Evolutionary conservation across 2,797 vertebrate genomes (phyloP).

Genomic region (Pitangus sulphuratus): DNA sequence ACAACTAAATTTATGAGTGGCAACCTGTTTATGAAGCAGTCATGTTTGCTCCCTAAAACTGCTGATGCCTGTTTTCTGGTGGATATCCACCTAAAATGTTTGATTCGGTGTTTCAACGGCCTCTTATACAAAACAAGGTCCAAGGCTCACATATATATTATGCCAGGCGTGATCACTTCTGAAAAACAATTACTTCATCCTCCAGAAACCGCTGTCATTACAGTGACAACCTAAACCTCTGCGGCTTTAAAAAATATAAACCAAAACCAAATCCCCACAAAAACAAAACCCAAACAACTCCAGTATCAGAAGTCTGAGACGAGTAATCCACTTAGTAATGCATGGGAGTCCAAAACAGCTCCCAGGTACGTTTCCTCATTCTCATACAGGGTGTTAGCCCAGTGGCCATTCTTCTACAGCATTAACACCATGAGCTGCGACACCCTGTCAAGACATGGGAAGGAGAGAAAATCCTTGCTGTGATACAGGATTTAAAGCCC

Average conservation of each 20-base stretch:
- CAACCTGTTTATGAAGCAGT: neutral
- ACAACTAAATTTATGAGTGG: neutral
- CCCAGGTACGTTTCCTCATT: neutral
- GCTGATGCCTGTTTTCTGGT: neutral
- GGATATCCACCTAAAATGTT: neutral
- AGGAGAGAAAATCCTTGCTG: neutral
- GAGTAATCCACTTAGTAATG: neutral
- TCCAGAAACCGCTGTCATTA: neutral
- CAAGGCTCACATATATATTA: neutral
- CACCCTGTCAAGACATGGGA: rapidly evolving
- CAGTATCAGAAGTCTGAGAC: neutral
- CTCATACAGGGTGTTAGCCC: neutral
- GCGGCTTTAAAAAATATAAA: neutral
- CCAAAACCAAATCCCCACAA: neutral
- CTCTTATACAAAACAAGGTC: neutral
- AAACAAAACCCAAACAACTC: neutral
- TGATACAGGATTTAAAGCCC: neutral
- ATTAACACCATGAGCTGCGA: rapidly evolving
- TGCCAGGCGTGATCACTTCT: neutral
- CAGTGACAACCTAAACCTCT: neutral
- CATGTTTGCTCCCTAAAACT: neutral
- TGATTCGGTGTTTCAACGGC: neutral
- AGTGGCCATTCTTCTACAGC: neutral
- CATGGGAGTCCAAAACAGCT: neutral
- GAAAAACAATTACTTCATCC: neutral